Base-by-base conservation (phyloP, 2,888 invertebrate species). In the Diarsia dahlii region DNA sequence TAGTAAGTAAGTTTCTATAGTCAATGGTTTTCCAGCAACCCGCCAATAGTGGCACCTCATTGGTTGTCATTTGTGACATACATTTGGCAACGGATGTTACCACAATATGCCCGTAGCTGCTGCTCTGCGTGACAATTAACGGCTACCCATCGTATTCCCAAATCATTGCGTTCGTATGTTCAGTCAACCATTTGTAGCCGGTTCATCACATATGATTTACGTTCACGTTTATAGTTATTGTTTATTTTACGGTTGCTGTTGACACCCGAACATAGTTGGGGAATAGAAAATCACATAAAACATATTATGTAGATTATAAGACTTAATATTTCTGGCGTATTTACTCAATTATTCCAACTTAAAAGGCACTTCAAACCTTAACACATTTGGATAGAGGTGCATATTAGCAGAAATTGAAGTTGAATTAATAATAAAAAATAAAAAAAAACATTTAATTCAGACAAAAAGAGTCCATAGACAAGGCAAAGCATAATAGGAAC, bases 51-150 rank as follows among this genome's bases (percentile, higher is more conserved):
- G 6, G 10, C 46, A 52, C 52, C 20, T 70, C 45, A 69, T 70
- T 62, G 48, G 18, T 23, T 78, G 65, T 54, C 72, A 73, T 67
- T 73, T 58, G 66, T 80, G 68, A 78, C 74, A 74, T 75, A 82
- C 76, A 62, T 74, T 69, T 74, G 68, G 54, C 58, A 54, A 45
- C 75, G 62, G 52, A 28, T 78, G 75, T 70, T 68, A 75, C 79
- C 82, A 85, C 79, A 81, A 82, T 85, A 83, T 48, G 70, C 74
- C 77, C 48, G 71, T 78, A 82, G 81, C 80, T 71, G 75, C 69
- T 62, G 69, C 65, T 71, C 79, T 81, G 75, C 73, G 58, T 82
- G 71, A 79, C 83, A 87, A 80, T 82, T 75, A 58, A 74, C 58
- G 67, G 50, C 50, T 58, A 66, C 20, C 45, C 69, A 52, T 46